Conservation (phyloP, 2,888 invertebrate species). For the Plagiodera versicolora region DNA sequence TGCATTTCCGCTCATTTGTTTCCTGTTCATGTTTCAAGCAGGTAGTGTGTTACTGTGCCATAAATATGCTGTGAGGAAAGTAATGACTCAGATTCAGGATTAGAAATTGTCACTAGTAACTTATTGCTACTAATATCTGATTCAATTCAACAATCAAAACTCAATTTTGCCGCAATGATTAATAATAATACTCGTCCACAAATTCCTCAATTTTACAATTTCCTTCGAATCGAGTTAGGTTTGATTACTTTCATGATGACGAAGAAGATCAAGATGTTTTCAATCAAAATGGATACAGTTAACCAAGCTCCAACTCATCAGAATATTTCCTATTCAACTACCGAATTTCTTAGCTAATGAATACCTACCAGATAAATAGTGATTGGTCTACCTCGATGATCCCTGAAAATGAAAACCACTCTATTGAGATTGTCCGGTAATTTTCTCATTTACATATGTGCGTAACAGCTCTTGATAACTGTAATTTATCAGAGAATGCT, state of each 20-base stretch:
- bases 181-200: no score
- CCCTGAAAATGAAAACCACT: not conserved
- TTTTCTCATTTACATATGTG: constrained; percentile 9
- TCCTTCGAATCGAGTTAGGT: no score
- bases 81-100: no score
- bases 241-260: no score
- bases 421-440: constrained; percentile 1
- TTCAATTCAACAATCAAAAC: no score
- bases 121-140: no score
- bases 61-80: not conserved
- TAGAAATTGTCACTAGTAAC: no score
- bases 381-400: constrained; percentile 5
- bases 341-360: not conserved
- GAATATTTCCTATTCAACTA: not conserved
- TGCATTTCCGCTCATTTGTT: constrained; percentile 9
- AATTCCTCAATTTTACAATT: no score
- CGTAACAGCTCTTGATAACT: constrained; percentile 12
- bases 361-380: constrained; percentile 2
- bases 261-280: not conserved
- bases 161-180: no score
- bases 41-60: not conserved
- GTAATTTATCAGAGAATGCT: constrained; percentile 13
- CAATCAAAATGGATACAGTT: not conserved
- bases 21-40: constrained; percentile 2
- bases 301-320: not conserved